Evolutionary conservation across 2,888 invertebrate genomes (phyloP).

Genomic region (Luperina nickerlii): DNA sequence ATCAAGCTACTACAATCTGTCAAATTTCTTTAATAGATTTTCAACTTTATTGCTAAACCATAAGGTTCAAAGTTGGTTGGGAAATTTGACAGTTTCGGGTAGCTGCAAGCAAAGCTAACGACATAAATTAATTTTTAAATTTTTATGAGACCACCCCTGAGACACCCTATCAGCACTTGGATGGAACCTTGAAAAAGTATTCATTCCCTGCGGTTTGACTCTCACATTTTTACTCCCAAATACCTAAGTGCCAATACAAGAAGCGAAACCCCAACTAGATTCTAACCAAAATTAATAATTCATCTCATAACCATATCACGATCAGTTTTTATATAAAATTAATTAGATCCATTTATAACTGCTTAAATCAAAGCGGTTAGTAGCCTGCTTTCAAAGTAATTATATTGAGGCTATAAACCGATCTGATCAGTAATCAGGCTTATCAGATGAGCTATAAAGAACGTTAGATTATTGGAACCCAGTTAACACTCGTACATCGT

Average conservation of each 20-base stretch:
- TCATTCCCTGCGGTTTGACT: too few species aligned
- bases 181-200: background rate
- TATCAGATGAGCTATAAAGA: slow-evolving; percentile 72
- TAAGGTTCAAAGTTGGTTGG: too few species aligned
- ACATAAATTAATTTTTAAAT: too few species aligned
- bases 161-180: too few species aligned
- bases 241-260: slow-evolving; percentile 36
- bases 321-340: slow-evolving; percentile 64
- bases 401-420: slow-evolving; percentile 76
- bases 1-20: too few species aligned
- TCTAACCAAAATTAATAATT: slow-evolving; percentile 57
- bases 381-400: slow-evolving; percentile 74
- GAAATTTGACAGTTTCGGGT: too few species aligned
- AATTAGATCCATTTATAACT: slow-evolving; percentile 65
- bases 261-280: slow-evolving; percentile 51
- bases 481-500: slow-evolving; percentile 62
- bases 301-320: slow-evolving; percentile 63
- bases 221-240: slow-evolving; percentile 1
- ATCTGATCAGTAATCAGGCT: slow-evolving; percentile 76
- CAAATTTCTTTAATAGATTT: too few species aligned
- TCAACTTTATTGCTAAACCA: too few species aligned
- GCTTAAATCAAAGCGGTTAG: slow-evolving; percentile 57
- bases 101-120: too few species aligned
- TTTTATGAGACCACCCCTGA: too few species aligned
- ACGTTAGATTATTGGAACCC: slow-evolving; percentile 54